Evolutionary conservation across 2,888 invertebrate species (phyloP).

Genomic region (Abscondita cerata): DNA sequence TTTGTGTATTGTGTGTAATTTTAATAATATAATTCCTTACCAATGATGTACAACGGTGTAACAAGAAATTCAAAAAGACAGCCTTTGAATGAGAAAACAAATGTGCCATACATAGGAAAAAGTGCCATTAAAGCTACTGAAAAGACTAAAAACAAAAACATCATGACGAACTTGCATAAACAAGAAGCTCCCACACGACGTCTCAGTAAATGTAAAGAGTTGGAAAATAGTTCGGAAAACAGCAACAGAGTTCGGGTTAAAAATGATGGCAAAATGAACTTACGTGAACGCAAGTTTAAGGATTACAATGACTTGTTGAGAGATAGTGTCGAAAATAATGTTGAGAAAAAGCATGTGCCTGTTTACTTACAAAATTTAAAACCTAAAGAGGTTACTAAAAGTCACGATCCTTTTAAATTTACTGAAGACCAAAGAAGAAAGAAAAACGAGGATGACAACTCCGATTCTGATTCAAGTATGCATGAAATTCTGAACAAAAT

Average conservation of each 20-base stretch:
- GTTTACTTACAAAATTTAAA: slow-evolving; percentile 32
- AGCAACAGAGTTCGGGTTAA: too few relatives aligned
- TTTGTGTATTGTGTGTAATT: too few relatives aligned
- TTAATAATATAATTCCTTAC: too few relatives aligned
- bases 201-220: neutral
- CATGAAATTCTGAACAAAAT: slow-evolving; percentile 23
- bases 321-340: neutral
- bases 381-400: neutral
- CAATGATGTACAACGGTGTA: neutral
- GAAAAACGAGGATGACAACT: slow-evolving; percentile 22
- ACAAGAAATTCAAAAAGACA: neutral
- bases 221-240: neutral
- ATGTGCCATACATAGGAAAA: too few relatives aligned
- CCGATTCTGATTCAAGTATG: slow-evolving; percentile 34
- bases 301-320: slow-evolving; percentile 31
- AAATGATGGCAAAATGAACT: neutral
- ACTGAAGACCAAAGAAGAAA: slow-evolving; percentile 3
- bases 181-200: too few relatives aligned
- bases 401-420: slow-evolving; percentile 14
- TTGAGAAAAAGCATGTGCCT: slow-evolving; percentile 28
- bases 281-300: slow-evolving; percentile 19
- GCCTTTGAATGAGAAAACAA: neutral
- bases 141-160: too few relatives aligned
- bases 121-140: neutral
- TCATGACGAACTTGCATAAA: too few relatives aligned